phyloP scores from a whole-genome alignment of 2,888 invertebrate species.

The Helleia helle region DNA sequence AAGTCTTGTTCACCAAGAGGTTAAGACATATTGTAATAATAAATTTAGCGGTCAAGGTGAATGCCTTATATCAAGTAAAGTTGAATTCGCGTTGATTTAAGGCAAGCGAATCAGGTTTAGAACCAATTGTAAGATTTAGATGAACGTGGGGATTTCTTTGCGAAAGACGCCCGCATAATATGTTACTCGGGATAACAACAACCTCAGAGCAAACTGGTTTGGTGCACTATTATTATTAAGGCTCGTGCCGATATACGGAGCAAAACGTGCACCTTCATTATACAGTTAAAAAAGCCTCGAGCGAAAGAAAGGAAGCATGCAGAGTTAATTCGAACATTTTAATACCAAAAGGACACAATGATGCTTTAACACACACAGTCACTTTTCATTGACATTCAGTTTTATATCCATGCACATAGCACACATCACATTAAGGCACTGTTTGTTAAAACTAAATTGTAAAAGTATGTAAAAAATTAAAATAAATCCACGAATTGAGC shows the following conservation, averaged over 20 bases:
- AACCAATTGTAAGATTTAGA: conserved; percentile 33
- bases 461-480: conserved; percentile 47
- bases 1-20: too few species aligned
- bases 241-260: conserved; percentile 66
- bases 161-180: conserved; percentile 59
- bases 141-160: conserved; percentile 21
- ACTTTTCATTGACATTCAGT: conserved; percentile 41
- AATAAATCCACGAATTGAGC: conserved; percentile 57
- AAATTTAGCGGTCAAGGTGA: conserved; percentile 1
- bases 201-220: conserved; percentile 65
- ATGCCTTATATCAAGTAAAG: neutral
- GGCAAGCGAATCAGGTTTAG: conserved; percentile 14
- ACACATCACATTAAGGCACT: conserved; percentile 69
- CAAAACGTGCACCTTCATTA: conserved; percentile 51
- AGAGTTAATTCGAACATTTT: conserved; percentile 41
- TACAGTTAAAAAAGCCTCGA: conserved; percentile 45
- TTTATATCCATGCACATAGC: conserved; percentile 59
- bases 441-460: conserved; percentile 34
- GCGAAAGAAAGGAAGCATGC: conserved; percentile 38
- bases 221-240: conserved; percentile 72
- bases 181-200: conserved; percentile 52
- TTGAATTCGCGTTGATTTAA: too few species aligned
- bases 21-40: too few species aligned
- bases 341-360: conserved; percentile 67
- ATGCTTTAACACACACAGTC: conserved; percentile 49